Evolutionary conservation across 2,888 invertebrate species (phyloP), one percentile per base, ranked within the genome.

Genomic region (Acanthosoma haemorrhoidale): DNA sequence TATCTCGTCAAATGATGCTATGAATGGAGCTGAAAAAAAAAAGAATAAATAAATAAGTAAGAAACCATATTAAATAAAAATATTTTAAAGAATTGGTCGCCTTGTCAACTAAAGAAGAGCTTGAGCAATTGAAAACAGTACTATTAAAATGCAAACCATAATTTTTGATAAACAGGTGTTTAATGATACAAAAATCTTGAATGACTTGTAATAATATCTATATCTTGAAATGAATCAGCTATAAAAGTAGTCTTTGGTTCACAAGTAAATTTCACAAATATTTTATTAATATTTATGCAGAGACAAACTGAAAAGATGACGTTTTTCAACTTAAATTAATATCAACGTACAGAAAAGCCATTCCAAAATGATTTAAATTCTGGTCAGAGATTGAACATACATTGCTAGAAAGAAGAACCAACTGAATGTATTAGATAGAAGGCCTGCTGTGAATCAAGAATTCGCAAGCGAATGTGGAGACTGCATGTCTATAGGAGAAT

Each of bases 1-100:
- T 34, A 82, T 80, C 78, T 82, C 82, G 73, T 81, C 82, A 73
- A 81, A 82, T 18, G 80, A 78, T 5, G 73, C 60, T 18, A 74
- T 71, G 41, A 75, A 75, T 3, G 71, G 72, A 4, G 71, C 74
- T 73, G 70, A 8, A 67, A 67, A 11, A 67, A 39, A 29, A n/a
- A n/a, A 61, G 11, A n/a, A 63, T 36, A 31, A 15, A 16, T 31
- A 59, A 9, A 29, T 15, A 29, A 18, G 8, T 11, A 31, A 59
- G 29, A 29, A 9, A 59, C 3, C 4, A 58, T 5, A 58, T 25
- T 58, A 16, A 6, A 15, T 31, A 3, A 16, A 29, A 29, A 9
- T 29, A 59, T 59, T 6, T 59, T 16, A 18, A 59, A 59, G 2
- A 8, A 21, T 25, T 8, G 18, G 16, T 21, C 1, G 6, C 8